These are phyloP conservation scores for Halcyon badia DNA, from an alignment of 2,797 vertebrate species.

Conservation along the genomic window DNA sequence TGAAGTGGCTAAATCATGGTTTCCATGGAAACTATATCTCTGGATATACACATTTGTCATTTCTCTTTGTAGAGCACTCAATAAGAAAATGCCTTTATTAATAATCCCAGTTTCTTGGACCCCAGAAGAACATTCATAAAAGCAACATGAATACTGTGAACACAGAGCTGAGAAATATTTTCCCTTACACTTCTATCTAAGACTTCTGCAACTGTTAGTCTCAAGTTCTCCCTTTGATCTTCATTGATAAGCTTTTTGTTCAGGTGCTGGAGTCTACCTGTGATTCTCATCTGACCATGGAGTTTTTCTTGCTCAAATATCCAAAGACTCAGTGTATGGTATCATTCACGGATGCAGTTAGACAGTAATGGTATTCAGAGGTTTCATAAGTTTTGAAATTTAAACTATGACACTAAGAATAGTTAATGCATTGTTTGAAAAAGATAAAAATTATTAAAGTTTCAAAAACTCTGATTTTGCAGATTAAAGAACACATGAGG, in stretches of 20 bases:
- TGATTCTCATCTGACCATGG: not conserved
- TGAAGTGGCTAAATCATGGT: conserved; percentile 36
- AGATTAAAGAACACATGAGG: not conserved
- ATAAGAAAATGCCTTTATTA: conserved; percentile 53
- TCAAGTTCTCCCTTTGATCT: not conserved
- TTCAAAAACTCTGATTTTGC: not conserved
- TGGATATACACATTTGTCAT: conserved; percentile 39
- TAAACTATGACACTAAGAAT: not conserved
- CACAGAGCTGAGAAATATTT: not conserved
- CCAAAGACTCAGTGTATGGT: not conserved
- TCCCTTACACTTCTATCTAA: not conserved
- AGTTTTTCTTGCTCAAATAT: not conserved
- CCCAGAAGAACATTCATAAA: conserved; percentile 8
- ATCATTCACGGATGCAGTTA: not conserved
- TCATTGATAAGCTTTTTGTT: not conserved
- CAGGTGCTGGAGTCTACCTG: not conserved
- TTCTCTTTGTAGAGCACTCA: conserved; percentile 20
- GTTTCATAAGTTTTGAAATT: not conserved
- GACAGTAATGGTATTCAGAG: not conserved
- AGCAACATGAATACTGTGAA: not conserved
- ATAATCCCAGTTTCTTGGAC: conserved; percentile 2
- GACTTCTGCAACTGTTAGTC: not conserved
- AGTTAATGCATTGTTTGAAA: not conserved
- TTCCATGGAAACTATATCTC: conserved; percentile 54
- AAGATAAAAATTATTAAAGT: not conserved